Base-by-base conservation (phyloP, 2,797 vertebrate genomes). In the Rhodeus uyekii region DNA sequence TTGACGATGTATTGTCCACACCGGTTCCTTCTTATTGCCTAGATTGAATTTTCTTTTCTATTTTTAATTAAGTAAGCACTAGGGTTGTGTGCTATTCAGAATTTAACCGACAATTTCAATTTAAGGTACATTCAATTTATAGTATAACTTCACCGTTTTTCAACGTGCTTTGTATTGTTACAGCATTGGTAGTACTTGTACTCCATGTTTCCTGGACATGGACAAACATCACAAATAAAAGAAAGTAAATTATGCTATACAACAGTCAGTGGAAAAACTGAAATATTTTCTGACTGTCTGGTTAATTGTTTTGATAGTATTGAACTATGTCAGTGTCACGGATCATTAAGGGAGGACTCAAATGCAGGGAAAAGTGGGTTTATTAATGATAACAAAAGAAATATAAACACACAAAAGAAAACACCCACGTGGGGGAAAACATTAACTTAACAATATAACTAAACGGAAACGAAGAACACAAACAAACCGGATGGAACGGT, bases 251-350 rank as follows among this genome's bases (percentile, higher is more conserved):
- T n/a, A n/a, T n/a, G n/a, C n/a, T n/a, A n/a, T n/a, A n/a, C n/a
- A n/a, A n/a, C n/a, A n/a, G n/a, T n/a, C n/a, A n/a, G n/a, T n/a
- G n/a, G n/a, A n/a, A n/a, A 68, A 27, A 68, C 1, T 18, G 27
- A 42, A 42, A 27, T 42, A 7, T 39, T 16, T 68, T 24, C 38
- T 39, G 36, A 42, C 38, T 42, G 38, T 7, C 16, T 7, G 14
- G 13, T 42, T 67, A 67, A 67, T 42, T 42, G 38, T 27, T 42
- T 67, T 42, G 13, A 67, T 42, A 27, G 38, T 39, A 69, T 46
- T 69, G 38, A 68, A 65, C 34, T 65, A 63, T 63, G 38, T 67
- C 65, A 69, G 8, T n/a, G n/a, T n/a, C n/a, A n/a, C n/a, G n/a
- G n/a, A n/a, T n/a, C n/a, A n/a, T n/a, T n/a, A n/a, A n/a, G n/a